Base-by-base conservation (phyloP, 2,888 invertebrate species). In the Agapostemon virescens region DNA sequence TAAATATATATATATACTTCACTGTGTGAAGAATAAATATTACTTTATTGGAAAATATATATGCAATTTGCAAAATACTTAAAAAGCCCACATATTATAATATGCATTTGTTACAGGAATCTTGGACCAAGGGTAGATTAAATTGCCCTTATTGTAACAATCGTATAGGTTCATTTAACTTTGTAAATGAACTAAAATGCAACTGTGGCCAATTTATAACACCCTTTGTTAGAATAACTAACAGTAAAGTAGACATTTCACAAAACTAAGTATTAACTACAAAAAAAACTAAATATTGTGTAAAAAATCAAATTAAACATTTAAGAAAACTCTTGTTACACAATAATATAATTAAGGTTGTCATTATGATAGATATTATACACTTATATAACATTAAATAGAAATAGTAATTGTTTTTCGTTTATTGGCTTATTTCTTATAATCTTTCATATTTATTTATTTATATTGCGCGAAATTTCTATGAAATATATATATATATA, bases 121-220 rank as follows among this genome's bases (percentile, higher is more conserved):
- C 82, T 66, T 87, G 87, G 87, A 87, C 76, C 9, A 87, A 87
- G 49, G 87, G 87, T 64, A 87, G 79, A 75, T 61, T 87, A 52
- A 68, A 84, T 73, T 87, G 87, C 49, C 82, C 81, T 1, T 20
- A 82, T 38, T 87, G 87, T 61, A 87, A 87, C 26, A 87, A 72
- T 77, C 86, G 87, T n/a, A 69, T 87, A 78, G 87, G 87, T 69
- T 83, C 81, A 15, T 87, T 87, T 69, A 87, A 87, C 66, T 87
- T 87, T 64, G 45, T 87, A 58, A 80, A 79, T 23, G 70, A 81
- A 20, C 42, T 69, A 13, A 87, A 85, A 68, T 87, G 87, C 67
- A 58, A 70, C 36, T 87, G 87, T 9, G 58, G 61, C 20, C 23
- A 69, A 49, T 83, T 70, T 66, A 69, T 80, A 33, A 66, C 30